These are phyloP conservation scores for Chloroclystis v-ata DNA, from an alignment of 2,888 invertebrate species.

Conservation along the genomic window DNA sequence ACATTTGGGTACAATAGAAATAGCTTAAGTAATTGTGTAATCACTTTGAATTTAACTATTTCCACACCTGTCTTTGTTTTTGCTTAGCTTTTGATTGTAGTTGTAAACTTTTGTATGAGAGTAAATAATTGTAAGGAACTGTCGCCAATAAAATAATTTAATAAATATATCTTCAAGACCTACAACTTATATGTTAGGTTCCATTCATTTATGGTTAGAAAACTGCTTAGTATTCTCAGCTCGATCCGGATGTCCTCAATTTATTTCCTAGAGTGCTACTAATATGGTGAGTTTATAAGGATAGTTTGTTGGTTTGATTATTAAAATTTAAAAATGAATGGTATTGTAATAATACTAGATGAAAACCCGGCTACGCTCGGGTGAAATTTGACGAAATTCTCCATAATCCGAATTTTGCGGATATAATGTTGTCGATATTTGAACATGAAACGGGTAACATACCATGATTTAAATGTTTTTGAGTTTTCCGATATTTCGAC, in stretches of 20 bases:
- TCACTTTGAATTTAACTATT: slow-evolving; percentile 18
- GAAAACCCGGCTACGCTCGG: too few relatives aligned
- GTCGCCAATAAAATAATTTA: too few relatives aligned
- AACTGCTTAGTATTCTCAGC: slow-evolving; percentile 19
- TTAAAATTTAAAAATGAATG: not conserved
- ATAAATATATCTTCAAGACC: too few relatives aligned
- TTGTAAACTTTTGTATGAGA: not conserved
- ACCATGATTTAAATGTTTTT: too few relatives aligned
- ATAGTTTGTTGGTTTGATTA: not conserved
- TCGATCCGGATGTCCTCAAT: slow-evolving; percentile 23
- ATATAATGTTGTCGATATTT: too few relatives aligned
- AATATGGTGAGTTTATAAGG: slow-evolving; percentile 7
- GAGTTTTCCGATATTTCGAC: too few relatives aligned
- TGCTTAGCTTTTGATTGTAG: slow-evolving; percentile 5
- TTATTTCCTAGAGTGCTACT: slow-evolving; percentile 18
- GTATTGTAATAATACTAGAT: too few relatives aligned
- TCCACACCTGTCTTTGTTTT: slow-evolving; percentile 18
- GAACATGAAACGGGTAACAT: too few relatives aligned
- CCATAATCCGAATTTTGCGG: too few relatives aligned
- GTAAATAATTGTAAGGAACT: too few relatives aligned
- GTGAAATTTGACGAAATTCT: too few relatives aligned
- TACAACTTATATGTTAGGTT: slow-evolving; percentile 4
- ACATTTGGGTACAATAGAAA: slow-evolving; percentile 19
- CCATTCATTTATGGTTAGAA: slow-evolving; percentile 17
- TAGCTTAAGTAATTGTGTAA: slow-evolving; percentile 19